These are phyloP conservation scores for Habrosyne pyritoides DNA, from an alignment of 2,888 invertebrate genomes.

Conservation along the genomic window DNA sequence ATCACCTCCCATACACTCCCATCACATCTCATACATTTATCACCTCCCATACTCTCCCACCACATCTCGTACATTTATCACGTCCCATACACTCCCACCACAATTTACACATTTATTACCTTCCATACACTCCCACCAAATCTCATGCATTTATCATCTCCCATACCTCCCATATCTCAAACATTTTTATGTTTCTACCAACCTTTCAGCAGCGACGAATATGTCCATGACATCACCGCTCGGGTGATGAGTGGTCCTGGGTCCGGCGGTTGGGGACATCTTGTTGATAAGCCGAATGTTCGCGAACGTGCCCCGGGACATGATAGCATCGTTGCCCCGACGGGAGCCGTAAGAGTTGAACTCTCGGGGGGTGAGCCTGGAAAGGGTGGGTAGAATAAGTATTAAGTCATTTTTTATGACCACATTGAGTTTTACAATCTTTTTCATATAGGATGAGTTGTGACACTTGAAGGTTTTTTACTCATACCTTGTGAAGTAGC, in stretches of 20 bases:
- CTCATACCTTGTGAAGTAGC: too few relatives aligned
- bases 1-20: background rate
- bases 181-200: conserved; percentile 1
- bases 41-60: too few relatives aligned
- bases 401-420: background rate
- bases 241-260: conserved; percentile 94
- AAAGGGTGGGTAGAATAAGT: conserved; percentile 10
- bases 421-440: too few relatives aligned
- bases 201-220: conserved; percentile 95
- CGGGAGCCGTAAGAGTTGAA: background rate
- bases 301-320: conserved; percentile 99
- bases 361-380: conserved; percentile 89
- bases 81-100: background rate
- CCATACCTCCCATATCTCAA: background rate
- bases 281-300: conserved; percentile 98
- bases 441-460: conserved; percentile 15
- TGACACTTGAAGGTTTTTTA: too few relatives aligned
- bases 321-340: conserved; percentile 98
- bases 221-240: conserved; percentile 96
- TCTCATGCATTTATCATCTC: too few relatives aligned
- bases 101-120: background rate
- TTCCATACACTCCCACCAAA: too few relatives aligned
- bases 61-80: background rate
- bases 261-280: conserved; percentile 90
- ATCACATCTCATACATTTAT: background rate